Evolutionary conservation across 2,888 invertebrate species (phyloP).

Genomic region (Xestoiulus laeticollis): DNA sequence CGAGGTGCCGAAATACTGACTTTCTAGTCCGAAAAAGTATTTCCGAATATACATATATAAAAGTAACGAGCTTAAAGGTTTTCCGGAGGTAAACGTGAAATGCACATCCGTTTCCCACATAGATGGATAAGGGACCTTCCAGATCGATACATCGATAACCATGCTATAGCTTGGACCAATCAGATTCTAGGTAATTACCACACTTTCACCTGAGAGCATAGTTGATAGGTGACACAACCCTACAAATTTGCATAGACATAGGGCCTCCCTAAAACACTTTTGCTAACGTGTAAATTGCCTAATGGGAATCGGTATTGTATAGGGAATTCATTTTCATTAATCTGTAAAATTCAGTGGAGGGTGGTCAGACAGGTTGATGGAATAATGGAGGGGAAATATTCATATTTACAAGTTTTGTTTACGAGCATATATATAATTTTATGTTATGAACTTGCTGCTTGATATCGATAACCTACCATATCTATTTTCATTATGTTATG

Average conservation of each 20-base stretch:
- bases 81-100: slow-evolving; percentile 18
- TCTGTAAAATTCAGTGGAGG: too few species aligned
- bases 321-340: too few species aligned
- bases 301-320: too few species aligned
- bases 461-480: too few species aligned
- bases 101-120: not conserved
- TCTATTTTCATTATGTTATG: too few species aligned
- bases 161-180: not conserved
- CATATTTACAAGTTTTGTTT: too few species aligned
- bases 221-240: not conserved
- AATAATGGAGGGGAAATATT: too few species aligned
- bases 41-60: not conserved
- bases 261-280: not conserved
- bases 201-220: not conserved
- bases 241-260: not conserved
- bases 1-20: not conserved
- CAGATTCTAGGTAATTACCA: not conserved
- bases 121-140: not conserved
- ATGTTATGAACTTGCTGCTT: too few species aligned
- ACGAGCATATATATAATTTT: too few species aligned
- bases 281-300: not conserved
- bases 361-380: too few species aligned
- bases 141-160: slow-evolving; percentile 9
- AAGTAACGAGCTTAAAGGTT: not conserved
- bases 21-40: not conserved